phyloP scores from a whole-genome alignment of 2,797 vertebrate genomes.

The Enteromius viviparus region DNA sequence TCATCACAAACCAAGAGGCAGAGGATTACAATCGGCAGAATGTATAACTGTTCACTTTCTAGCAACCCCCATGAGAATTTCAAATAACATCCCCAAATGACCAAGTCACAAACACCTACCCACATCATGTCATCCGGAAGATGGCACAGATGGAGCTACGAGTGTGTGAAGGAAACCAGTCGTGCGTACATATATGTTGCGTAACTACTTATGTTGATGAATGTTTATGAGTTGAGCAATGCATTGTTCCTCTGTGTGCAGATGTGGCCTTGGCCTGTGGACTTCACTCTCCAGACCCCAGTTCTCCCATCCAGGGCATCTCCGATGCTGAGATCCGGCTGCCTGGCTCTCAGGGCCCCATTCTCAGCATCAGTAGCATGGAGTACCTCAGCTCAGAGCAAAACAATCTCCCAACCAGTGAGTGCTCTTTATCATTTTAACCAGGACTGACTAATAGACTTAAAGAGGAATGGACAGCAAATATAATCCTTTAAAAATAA shows the following conservation, averaged over 20 bases:
- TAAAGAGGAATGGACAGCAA: not conserved
- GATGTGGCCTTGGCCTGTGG: conserved; percentile 80
- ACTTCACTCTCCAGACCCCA: conserved; percentile 72
- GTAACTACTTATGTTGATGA: not conserved
- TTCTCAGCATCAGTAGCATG: conserved; percentile 79
- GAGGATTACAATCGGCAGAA: not conserved
- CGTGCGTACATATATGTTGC: not conserved
- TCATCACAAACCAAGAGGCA: not conserved
- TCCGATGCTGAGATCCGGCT: conserved; percentile 74
- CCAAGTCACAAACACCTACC: conserved; percentile 18
- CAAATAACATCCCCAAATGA: conserved; percentile 18
- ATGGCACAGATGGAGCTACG: conserved; percentile 19
- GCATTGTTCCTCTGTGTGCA: conserved; percentile 50
- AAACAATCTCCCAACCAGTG: conserved; percentile 72
- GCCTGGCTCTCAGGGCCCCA: conserved; percentile 69
- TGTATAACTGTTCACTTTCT: not conserved
- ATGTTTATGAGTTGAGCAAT: conserved; percentile 11
- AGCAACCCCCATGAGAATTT: not conserved
- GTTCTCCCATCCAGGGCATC: conserved; percentile 72
- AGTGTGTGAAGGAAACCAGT: not conserved
- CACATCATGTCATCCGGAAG: not conserved
- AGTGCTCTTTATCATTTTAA: conserved; percentile 7
- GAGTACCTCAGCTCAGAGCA: conserved; percentile 81
- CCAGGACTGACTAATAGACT: not conserved
- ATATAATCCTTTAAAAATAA: not conserved